These are phyloP conservation scores for Hyperopisus bebe DNA, from an alignment of 2,113 vertebrate genomes.

Conservation along the genomic window DNA sequence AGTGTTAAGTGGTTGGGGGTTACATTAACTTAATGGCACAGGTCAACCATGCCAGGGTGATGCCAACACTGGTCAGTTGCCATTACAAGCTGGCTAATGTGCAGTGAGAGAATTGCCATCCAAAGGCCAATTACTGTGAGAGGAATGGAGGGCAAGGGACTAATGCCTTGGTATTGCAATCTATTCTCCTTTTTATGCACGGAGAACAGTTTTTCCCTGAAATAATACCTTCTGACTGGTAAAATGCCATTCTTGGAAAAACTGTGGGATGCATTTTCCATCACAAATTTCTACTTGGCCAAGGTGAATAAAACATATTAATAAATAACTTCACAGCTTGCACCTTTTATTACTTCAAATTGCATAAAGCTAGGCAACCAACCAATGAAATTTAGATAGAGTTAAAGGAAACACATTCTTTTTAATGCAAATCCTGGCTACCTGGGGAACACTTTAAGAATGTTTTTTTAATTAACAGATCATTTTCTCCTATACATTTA, in stretches of 20 bases:
- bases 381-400: background rate
- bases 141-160: slow-evolving; percentile 2
- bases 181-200: background rate
- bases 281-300: background rate
- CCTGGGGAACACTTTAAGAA: background rate
- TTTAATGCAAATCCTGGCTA: background rate
- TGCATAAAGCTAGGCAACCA: slow-evolving; percentile 3
- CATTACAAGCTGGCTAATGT: background rate
- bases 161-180: background rate
- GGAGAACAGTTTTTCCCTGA: background rate
- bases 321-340: background rate
- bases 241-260: slow-evolving; percentile 13
- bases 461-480: background rate
- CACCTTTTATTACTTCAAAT: background rate
- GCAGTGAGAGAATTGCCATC: background rate
- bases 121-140: background rate
- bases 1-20: background rate
- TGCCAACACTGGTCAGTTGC: slow-evolving; percentile 1
- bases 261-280: background rate
- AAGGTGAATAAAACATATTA: background rate
- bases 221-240: background rate
- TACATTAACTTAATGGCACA: background rate
- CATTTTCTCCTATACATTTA: background rate
- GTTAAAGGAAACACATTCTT: background rate
- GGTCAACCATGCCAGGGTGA: background rate